A percentile compares a stretch with the other conserved stretches of the same genome.
Conservation (phyloP, 2,888 invertebrate genomes). For the Schrankia costaestrigalis region DNA sequence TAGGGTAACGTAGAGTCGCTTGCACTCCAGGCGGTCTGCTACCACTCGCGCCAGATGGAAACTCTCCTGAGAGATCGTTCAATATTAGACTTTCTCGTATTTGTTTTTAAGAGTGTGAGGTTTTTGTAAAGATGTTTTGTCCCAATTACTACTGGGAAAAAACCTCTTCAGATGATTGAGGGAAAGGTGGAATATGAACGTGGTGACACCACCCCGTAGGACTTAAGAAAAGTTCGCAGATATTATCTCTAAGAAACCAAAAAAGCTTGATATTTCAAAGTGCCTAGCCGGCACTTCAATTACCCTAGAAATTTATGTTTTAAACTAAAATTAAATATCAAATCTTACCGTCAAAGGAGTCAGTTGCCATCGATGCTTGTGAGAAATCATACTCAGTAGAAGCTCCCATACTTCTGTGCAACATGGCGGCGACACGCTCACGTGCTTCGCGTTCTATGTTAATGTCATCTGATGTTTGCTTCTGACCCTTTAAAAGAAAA, state of each 20-base stretch:
- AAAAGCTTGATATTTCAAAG: too few relatives aligned
- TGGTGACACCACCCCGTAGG: too few relatives aligned
- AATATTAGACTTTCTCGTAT: too few relatives aligned
- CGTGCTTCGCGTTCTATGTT: constrained; percentile 54
- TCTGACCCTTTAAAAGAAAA: constrained; percentile 20
- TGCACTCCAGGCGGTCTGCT: constrained; percentile 30
- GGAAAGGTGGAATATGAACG: too few relatives aligned
- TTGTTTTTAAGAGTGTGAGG: too few relatives aligned
- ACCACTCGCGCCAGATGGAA: constrained; percentile 16
- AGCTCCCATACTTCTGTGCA: constrained; percentile 46
- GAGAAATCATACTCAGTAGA: constrained; percentile 49
- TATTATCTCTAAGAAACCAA: too few relatives aligned
- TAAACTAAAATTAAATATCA: not conserved
- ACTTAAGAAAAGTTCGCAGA: too few relatives aligned
- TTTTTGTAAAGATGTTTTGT: too few relatives aligned
- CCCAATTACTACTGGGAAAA: too few relatives aligned
- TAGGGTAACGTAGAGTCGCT: constrained; percentile 35
- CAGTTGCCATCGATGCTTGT: constrained; percentile 42
- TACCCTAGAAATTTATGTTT: not conserved
- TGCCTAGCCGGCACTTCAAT: too few relatives aligned
- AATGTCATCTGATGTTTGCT: constrained; percentile 44
- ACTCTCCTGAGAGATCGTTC: too few relatives aligned
- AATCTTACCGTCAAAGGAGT: constrained; percentile 53
- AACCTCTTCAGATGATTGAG: too few relatives aligned
- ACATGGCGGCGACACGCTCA: constrained; percentile 59